Evolutionary conservation across 2,113 vertebrate genomes (phyloP).

Genomic region (Dipodomys ordii): DNA sequence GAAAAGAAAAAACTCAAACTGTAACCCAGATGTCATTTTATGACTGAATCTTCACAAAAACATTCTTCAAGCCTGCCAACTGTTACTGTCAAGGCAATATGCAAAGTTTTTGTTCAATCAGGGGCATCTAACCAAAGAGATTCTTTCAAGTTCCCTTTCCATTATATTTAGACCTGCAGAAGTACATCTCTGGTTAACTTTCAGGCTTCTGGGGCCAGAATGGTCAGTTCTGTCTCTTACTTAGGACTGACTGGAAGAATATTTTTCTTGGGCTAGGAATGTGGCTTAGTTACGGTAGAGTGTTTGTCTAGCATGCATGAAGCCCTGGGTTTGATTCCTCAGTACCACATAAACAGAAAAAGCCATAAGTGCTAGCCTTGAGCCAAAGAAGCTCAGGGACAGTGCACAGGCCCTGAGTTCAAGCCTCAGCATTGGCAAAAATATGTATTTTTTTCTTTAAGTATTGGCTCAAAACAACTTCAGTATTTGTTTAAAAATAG

Average conservation of each 20-base stretch:
- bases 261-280: background rate
- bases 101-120: background rate
- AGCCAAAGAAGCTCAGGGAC: too few relatives aligned
- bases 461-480: background rate
- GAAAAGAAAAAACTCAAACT: background rate
- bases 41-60: background rate
- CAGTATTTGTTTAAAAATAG: conserved; percentile 32
- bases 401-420: too few relatives aligned
- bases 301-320: too few relatives aligned
- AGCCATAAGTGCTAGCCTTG: too few relatives aligned
- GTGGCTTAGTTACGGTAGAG: too few relatives aligned
- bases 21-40: background rate
- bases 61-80: background rate
- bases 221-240: background rate
- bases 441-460: background rate
- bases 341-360: too few relatives aligned
- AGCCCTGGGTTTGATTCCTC: too few relatives aligned
- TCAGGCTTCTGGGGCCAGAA: background rate
- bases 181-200: background rate
- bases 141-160: background rate
- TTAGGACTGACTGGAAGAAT: background rate
- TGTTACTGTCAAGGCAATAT: background rate
- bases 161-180: background rate
- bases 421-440: too few relatives aligned
- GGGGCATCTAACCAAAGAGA: background rate